Evolutionary conservation across 2,888 invertebrate genomes (phyloP).

Genomic region (Epinotia brunnichana): DNA sequence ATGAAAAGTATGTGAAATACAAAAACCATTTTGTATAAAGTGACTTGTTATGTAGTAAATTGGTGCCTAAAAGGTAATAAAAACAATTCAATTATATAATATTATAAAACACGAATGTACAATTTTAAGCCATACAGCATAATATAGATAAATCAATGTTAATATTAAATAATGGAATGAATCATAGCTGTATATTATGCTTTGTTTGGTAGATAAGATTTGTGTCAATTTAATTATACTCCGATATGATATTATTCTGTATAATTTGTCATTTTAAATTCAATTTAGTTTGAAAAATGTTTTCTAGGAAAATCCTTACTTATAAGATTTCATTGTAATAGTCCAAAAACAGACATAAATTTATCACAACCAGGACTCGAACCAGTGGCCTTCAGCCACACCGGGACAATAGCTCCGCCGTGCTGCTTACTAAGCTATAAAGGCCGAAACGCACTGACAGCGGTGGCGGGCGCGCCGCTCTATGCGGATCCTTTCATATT

Average conservation of each 20-base stretch:
- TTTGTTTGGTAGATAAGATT: slow-evolving; percentile 34
- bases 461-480: too few species aligned
- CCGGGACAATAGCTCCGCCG: neutral
- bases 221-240: slow-evolving; percentile 32
- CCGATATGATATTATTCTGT: slow-evolving; percentile 32
- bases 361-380: neutral
- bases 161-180: slow-evolving; percentile 3
- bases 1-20: neutral
- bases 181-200: slow-evolving; percentile 33
- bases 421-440: neutral
- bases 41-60: slow-evolving; percentile 13
- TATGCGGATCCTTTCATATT: too few species aligned
- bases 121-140: slow-evolving; percentile 30
- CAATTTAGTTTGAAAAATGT: too few species aligned
- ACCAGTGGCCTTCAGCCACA: neutral
- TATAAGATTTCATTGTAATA: too few species aligned
- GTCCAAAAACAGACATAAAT: too few species aligned
- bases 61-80: slow-evolving; percentile 3
- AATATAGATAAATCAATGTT: slow-evolving; percentile 21
- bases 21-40: neutral
- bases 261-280: slow-evolving; percentile 7
- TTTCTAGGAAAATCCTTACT: too few species aligned
- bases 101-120: slow-evolving; percentile 2
- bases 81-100: neutral
- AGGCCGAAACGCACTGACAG: too few species aligned